phyloP scores from a whole-genome alignment of 1,140 invertebrate species.

The Eurosta solidaginis region DNA sequence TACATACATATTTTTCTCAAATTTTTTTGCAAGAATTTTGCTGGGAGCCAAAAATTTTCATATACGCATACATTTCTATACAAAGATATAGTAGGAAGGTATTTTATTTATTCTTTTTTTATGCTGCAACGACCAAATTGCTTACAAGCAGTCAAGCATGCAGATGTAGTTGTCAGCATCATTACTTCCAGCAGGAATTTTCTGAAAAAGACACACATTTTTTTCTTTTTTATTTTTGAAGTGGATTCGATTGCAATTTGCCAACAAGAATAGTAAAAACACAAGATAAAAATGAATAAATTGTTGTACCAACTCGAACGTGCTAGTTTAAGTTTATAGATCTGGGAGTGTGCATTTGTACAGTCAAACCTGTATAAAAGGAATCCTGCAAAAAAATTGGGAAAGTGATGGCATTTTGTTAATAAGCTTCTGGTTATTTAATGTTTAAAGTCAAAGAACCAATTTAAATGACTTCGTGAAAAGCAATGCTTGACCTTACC shows the following conservation, averaged over 20 bases:
- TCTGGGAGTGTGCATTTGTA: not conserved
- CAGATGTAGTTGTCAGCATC: not conserved
- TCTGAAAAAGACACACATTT: not conserved
- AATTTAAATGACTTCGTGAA: no score
- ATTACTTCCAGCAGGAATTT: slow-evolving; percentile 1
- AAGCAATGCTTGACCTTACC: no score
- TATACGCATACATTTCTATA: no score
- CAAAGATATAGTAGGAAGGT: no score
- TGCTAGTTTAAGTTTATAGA: not conserved
- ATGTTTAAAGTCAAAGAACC: no score
- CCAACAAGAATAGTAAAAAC: not conserved
- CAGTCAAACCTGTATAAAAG: no score
- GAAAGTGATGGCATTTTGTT: no score
- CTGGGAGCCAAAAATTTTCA: not conserved
- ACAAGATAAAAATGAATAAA: not conserved
- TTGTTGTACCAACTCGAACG: not conserved
- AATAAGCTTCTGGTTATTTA: no score
- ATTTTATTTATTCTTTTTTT: no score
- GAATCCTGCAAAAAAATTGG: no score
- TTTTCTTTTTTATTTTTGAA: no score
- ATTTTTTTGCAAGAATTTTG: not conserved
- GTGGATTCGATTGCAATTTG: not conserved
- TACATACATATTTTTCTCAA: not conserved
- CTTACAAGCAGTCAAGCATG: not conserved
- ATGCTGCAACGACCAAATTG: no score